Percentiles rank a stretch among this genome's conserved stretches.
phyloP scores from a whole-genome alignment of 2,113 vertebrate genomes.

The Trinectes maculatus region DNA sequence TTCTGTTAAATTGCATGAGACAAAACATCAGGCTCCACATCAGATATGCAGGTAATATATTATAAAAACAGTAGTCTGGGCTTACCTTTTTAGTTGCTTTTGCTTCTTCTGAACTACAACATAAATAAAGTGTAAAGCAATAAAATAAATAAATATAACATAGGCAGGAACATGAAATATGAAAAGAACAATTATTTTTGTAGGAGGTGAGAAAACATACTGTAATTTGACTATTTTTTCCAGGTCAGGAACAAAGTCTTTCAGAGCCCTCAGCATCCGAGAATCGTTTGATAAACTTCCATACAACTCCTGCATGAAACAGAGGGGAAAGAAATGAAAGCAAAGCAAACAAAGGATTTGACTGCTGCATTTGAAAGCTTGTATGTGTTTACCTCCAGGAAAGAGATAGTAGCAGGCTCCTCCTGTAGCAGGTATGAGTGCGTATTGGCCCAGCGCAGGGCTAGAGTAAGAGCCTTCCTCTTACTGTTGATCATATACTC shows the following conservation, averaged over 20 bases:
- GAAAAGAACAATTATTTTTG: neutral
- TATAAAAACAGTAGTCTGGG: neutral
- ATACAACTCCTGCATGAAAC: conserved; percentile 88
- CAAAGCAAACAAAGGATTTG: neutral
- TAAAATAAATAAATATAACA: conserved; percentile 21
- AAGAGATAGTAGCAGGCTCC: conserved; percentile 89
- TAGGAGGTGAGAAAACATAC: conserved; percentile 79
- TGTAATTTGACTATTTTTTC: conserved; percentile 93
- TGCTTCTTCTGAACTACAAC: conserved; percentile 90
- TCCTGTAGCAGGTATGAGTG: conserved; percentile 91
- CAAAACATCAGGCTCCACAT: conserved; percentile 8
- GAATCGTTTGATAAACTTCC: conserved; percentile 93
- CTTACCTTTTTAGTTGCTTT: conserved; percentile 92
- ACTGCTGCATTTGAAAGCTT: conserved; percentile 12
- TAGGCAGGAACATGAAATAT: neutral
- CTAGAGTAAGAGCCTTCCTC: conserved; percentile 88
- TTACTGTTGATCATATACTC: conserved; percentile 93
- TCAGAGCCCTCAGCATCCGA: conserved; percentile 88
- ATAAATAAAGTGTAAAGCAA: neutral
- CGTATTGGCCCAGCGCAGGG: conserved; percentile 89
- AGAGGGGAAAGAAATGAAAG: neutral
- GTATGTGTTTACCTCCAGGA: conserved; percentile 88
- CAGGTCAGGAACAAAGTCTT: conserved; percentile 91
- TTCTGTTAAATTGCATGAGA: conserved; percentile 82
- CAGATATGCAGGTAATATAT: neutral